Base-by-base conservation (phyloP, 2,888 invertebrate genomes). In the Chymomyza fuscimana region DNA sequence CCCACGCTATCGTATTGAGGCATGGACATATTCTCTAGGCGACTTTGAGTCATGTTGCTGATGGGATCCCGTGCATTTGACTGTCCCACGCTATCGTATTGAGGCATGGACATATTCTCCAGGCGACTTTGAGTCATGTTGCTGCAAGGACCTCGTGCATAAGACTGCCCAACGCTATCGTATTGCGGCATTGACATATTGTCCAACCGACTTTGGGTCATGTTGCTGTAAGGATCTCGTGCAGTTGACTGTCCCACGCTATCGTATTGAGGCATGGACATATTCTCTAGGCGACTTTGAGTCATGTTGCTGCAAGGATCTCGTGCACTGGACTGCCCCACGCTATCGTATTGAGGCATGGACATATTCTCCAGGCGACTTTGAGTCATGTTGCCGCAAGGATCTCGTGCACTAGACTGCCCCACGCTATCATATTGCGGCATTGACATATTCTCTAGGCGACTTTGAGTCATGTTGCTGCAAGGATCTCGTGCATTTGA, bases 211-310 rank as follows among this genome's bases (percentile, higher is more conserved):
- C 9, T 32, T 32, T 32, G 32, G 7, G 25, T 4, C 25, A 4
- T 19, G 19, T 19, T 19, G n/a, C 12, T 32, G 54, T 4, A 54
- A 52, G 32, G 54, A 10, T 29, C 52, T 25, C 16, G 52, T 19
- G 7, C 10, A 56, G 4, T 1, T 1, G 32, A 32, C 5, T 32
- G 32, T 3, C 32, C 32, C 1, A n/a, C 40, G 16, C 15, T 16
- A 40, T 40, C 16, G n/a, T 7, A 46, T 0, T 62, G 9, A 25
- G 78, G 73, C 68, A 65, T 74, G 0, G 72, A 60, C 6, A 72
- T 63, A 9, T 78, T 54, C n/a, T 70, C 66, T 2, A 73, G 54
- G 16, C 19, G 19, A 19, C 19, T 19, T 19, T 19, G 19, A 19
- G 19, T 19, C 19, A 19, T 19, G 19, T 19, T 19, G n/a, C 12